Conservation (phyloP, 2,797 vertebrate species). For the Enteromius radiatus region DNA sequence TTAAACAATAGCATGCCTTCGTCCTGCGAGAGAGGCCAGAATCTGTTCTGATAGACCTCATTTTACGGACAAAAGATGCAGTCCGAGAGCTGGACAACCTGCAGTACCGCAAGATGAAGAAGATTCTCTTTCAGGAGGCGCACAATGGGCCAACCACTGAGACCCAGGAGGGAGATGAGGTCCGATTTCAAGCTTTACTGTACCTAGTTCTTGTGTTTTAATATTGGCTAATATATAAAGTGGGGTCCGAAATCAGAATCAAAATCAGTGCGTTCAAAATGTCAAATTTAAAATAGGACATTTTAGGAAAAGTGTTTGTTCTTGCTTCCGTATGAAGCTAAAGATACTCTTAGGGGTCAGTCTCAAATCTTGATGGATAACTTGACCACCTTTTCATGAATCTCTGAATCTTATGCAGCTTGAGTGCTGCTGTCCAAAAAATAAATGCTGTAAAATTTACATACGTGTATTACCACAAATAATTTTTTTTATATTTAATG, state of each 20-base stretch:
- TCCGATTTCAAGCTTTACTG: constrained; percentile 59
- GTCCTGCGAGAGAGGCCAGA: constrained; percentile 93
- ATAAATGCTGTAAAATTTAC: background rate
- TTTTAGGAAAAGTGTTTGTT: background rate
- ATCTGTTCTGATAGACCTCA: constrained; percentile 96
- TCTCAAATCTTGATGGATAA: background rate
- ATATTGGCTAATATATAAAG: background rate
- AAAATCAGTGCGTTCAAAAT: background rate
- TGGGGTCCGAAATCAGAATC: background rate
- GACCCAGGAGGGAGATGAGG: constrained; percentile 94
- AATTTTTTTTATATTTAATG: background rate
- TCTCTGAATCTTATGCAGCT: background rate
- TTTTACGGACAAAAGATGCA: constrained; percentile 97
- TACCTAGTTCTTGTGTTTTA: background rate
- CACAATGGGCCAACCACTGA: constrained; percentile 94
- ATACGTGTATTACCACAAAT: background rate
- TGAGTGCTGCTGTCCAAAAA: background rate
- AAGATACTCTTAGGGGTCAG: background rate
- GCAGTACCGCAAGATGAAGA: constrained; percentile 99
- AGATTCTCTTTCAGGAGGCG: constrained; percentile 97
- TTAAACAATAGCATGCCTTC: constrained; percentile 88
- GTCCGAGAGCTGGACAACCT: constrained; percentile 98
- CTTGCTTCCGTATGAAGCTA: background rate
- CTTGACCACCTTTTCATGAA: too few species aligned
- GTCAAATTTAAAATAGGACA: background rate